Base-by-base conservation (phyloP, 1,140 invertebrate genomes). In the Drosophila sp. region DNA sequence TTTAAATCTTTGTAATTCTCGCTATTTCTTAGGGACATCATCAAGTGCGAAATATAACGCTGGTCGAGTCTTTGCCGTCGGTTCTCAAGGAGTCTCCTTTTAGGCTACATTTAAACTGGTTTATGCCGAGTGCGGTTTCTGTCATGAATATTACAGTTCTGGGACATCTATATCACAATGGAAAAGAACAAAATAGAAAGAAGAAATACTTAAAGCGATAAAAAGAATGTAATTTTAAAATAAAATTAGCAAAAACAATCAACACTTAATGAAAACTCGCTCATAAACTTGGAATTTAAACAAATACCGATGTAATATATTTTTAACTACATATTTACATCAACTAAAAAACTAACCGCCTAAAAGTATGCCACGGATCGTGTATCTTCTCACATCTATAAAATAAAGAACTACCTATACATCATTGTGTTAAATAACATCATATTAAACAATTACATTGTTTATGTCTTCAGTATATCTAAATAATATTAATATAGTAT, bases 21-120 rank as follows among this genome's bases (percentile, higher is more conserved):
- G 25, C 0, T 18, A 2, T 18, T 34, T 21, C 13, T 50, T 18
- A 72, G 82, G 72, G 78, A 6, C 48, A 18, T 29, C 82, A 73
- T 7, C 48, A 34, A 3, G 58, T 71, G 0, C 38, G 61, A 3
- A 87, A 87, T 11, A 57, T 87, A 0, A 69, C 83, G 1, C n/a
- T 75, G 4, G 56, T 4, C 2, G 51, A 76, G n/a, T 25, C 65
- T 0, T 29, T 87, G 18, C 82, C 82, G 4, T 76, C 82, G 2
- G 21, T 76, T 32, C 41, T 87, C 4, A 54, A 56, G 1, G 82
- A 87, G 56, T 76, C 67, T 0, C 72, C 73, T 1, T 87, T 87
- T 29, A 7, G 45, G 0, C 45, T 71, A 0, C 11, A 64, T n/a
- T 34, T 87, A 11, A 70, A 72, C 45, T 63, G 86, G 25, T 79